Evolutionary conservation across 2,113 vertebrate genomes (phyloP).

Genomic region (Ondatra zibethicus): DNA sequence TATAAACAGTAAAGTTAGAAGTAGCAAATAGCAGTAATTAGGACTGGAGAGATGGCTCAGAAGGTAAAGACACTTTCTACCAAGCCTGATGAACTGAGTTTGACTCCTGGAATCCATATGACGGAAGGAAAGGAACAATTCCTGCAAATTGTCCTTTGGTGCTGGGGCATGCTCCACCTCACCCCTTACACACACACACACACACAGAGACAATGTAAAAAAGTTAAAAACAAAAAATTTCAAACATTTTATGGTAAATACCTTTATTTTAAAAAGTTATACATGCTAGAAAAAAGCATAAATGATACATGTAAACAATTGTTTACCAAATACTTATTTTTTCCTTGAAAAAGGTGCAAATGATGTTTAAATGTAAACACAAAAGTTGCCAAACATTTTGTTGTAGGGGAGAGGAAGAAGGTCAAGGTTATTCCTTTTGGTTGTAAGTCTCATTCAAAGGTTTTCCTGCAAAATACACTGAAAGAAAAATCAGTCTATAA

Average conservation of each 20-base stretch:
- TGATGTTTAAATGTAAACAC: constrained; percentile 90
- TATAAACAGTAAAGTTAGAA: constrained; percentile 70
- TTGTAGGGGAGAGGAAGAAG: constrained; percentile 39
- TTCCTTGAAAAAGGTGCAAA: constrained; percentile 91
- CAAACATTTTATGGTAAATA: constrained; percentile 84
- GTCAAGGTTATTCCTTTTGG: constrained; percentile 67
- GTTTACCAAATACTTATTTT: constrained; percentile 89
- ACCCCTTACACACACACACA: neutral
- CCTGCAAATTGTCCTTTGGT: neutral
- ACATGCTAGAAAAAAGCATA: constrained; percentile 93
- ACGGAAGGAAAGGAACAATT: neutral
- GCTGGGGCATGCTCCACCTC: too few relatives aligned
- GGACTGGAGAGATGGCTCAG: neutral
- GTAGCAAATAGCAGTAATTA: constrained; percentile 76
- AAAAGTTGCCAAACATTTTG: constrained; percentile 82
- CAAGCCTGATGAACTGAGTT: neutral
- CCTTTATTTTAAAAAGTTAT: constrained; percentile 90
- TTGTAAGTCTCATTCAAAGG: constrained; percentile 74
- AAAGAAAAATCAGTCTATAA: constrained; percentile 75
- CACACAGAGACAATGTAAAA: too few relatives aligned
- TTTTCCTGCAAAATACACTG: constrained; percentile 82
- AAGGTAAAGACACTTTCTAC: neutral
- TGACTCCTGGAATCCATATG: neutral
- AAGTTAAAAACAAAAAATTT: neutral
- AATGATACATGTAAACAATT: constrained; percentile 90